Conservation (phyloP, 2,113 vertebrate species). For the Anoplopoma fimbria region DNA sequence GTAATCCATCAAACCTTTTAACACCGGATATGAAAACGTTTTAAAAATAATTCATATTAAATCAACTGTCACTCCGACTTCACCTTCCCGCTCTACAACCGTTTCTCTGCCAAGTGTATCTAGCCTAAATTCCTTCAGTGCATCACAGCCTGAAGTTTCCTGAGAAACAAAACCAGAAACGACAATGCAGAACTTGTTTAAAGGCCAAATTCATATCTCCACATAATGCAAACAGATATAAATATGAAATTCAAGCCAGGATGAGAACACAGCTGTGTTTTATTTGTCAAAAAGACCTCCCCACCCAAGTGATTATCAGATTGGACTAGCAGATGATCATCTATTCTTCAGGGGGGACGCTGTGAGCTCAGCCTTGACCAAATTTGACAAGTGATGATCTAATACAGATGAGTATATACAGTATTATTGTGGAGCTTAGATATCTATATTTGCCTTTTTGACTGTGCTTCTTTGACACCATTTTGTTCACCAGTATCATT, state of each 20-base stretch:
- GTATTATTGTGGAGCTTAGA: background rate
- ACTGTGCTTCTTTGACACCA: background rate
- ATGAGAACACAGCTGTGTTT: constrained; percentile 62
- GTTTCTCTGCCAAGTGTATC: constrained; percentile 15
- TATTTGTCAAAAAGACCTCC: constrained; percentile 45
- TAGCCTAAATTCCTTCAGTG: constrained; percentile 45
- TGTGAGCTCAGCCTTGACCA: constrained; percentile 33
- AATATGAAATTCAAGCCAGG: constrained; percentile 55
- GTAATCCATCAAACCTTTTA: constrained; percentile 15
- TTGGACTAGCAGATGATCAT: constrained; percentile 23
- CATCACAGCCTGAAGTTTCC: constrained; percentile 34
- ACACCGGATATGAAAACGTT: constrained; percentile 7
- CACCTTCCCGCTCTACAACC: background rate
- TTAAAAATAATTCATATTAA: constrained; percentile 15
- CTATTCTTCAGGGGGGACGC: constrained; percentile 19
- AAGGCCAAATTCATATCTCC: constrained; percentile 47
- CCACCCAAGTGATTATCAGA: constrained; percentile 46
- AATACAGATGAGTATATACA: constrained; percentile 27
- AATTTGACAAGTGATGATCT: constrained; percentile 39
- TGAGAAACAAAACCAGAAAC: constrained; percentile 30
- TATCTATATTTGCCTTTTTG: background rate
- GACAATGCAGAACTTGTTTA: constrained; percentile 59
- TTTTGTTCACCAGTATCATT: background rate
- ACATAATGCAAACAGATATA: constrained; percentile 50
- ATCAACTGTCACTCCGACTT: constrained; percentile 19